These are phyloP conservation scores for Lymantria dispar DNA, from an alignment of 2,888 invertebrate species.

Conservation along the genomic window DNA sequence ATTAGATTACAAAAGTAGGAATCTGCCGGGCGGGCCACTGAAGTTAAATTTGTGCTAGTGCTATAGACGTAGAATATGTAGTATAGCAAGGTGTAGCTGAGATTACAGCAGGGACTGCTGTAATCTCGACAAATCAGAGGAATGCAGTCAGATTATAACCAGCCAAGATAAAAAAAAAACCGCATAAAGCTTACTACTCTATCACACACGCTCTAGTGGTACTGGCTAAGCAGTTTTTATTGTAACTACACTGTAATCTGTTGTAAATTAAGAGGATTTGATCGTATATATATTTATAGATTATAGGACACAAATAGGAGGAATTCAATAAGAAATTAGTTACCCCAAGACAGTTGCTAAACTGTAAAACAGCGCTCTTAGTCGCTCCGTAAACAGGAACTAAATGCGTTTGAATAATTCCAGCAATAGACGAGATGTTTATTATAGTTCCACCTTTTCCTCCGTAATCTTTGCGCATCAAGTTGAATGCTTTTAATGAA, in stretches of 20 bases:
- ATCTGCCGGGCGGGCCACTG: too few species aligned
- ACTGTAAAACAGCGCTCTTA: conserved; percentile 42
- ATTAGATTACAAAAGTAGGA: too few species aligned
- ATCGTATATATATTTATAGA: not conserved
- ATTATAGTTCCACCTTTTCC: conserved; percentile 41
- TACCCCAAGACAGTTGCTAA: conserved; percentile 39
- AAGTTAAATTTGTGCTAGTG: too few species aligned
- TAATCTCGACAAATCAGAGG: too few species aligned
- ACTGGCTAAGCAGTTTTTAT: not conserved
- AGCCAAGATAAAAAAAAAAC: too few species aligned
- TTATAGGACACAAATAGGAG: not conserved
- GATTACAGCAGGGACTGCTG: too few species aligned
- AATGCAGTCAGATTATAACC: too few species aligned
- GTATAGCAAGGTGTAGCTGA: too few species aligned
- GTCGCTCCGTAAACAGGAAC: conserved; percentile 33
- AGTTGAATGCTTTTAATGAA: conserved; percentile 35
- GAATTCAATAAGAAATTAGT: conserved; percentile 19
- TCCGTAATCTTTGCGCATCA: conserved; percentile 37
- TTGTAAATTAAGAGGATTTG: not conserved
- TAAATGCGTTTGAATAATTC: conserved; percentile 15
- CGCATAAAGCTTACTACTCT: too few species aligned
- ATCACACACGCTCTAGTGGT: too few species aligned
- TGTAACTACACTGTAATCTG: not conserved
- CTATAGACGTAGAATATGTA: too few species aligned
- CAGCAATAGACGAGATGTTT: conserved; percentile 38